Conservation (phyloP, 2,113 vertebrate genomes). For the Ornithorhynchus anatinus region DNA sequence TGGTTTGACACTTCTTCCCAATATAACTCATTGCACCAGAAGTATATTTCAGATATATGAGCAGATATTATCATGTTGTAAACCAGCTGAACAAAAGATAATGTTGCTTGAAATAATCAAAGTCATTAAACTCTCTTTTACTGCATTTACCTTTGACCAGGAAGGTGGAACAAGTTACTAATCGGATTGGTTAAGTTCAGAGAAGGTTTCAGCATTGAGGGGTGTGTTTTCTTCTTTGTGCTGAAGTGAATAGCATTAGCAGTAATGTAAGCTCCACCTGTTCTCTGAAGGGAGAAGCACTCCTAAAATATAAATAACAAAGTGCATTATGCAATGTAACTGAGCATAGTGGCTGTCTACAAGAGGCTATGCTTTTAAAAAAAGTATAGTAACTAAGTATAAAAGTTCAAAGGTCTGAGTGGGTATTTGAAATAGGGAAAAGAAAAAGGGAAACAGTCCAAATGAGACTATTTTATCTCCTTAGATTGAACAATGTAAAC, state of each 20-base stretch:
- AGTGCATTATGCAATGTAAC: neutral
- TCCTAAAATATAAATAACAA: neutral
- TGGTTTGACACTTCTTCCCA: conserved; percentile 16
- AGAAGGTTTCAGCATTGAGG: conserved; percentile 1
- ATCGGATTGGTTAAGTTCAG: conserved; percentile 13
- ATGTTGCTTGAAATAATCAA: neutral
- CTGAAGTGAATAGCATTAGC: conserved; percentile 21
- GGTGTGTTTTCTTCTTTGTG: neutral
- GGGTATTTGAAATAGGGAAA: too few relatives aligned
- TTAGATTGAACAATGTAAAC: too few relatives aligned
- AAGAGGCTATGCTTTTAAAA: too few relatives aligned
- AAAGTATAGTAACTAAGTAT: too few relatives aligned
- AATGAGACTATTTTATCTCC: too few relatives aligned
- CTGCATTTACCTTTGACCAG: neutral
- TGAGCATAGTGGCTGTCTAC: neutral
- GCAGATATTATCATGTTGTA: neutral
- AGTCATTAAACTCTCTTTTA: neutral
- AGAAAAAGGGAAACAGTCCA: too few relatives aligned
- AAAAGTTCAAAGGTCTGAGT: too few relatives aligned
- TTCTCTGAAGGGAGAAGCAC: neutral
- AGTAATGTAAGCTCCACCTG: neutral
- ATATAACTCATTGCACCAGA: neutral
- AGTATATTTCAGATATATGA: conserved; percentile 28
- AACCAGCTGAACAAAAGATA: neutral
- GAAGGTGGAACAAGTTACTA: neutral